Conservation (phyloP, 2,797 vertebrate genomes). For the Odontamblyopus rebecca region DNA sequence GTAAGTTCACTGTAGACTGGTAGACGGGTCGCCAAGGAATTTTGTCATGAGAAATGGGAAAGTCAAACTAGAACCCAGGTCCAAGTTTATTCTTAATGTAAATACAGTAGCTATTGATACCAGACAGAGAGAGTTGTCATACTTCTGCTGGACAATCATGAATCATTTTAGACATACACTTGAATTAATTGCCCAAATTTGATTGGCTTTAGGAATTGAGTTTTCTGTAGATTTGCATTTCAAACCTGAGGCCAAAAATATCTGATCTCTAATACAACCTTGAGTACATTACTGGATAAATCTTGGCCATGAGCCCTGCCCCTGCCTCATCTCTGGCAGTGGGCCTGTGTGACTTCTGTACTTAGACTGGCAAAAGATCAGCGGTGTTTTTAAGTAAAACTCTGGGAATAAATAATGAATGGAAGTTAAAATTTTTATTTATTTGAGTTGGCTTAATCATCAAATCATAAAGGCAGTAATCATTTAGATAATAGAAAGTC, state of each 20-base stretch:
- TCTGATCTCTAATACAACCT: conserved; percentile 46
- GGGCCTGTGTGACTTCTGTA: conserved; percentile 16
- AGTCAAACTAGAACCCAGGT: background rate
- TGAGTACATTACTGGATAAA: conserved; percentile 33
- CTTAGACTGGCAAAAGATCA: conserved; percentile 26
- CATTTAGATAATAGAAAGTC: too few species aligned
- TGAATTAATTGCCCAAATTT: conserved; percentile 27
- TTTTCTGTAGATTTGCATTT: conserved; percentile 57
- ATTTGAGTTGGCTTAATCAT: too few species aligned
- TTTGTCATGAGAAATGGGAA: background rate
- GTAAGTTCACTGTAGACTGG: background rate
- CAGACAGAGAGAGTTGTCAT: background rate
- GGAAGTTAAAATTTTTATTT: conserved; percentile 12
- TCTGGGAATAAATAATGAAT: conserved; percentile 27
- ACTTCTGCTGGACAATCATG: background rate
- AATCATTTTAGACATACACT: conserved; percentile 20
- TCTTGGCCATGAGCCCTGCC: conserved; percentile 30
- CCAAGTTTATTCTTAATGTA: background rate
- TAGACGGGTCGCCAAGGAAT: background rate
- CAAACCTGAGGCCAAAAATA: conserved; percentile 46
- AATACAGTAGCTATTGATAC: too few species aligned
- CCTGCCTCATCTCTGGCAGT: conserved; percentile 1
- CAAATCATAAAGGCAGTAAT: too few species aligned
- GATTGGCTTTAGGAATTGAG: conserved; percentile 47
- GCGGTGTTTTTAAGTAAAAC: conserved; percentile 21